Percentiles rank a stretch among this genome's conserved stretches.
phyloP scores from a whole-genome alignment of 2,113 vertebrate species.

The Asarcornis scutulata region DNA sequence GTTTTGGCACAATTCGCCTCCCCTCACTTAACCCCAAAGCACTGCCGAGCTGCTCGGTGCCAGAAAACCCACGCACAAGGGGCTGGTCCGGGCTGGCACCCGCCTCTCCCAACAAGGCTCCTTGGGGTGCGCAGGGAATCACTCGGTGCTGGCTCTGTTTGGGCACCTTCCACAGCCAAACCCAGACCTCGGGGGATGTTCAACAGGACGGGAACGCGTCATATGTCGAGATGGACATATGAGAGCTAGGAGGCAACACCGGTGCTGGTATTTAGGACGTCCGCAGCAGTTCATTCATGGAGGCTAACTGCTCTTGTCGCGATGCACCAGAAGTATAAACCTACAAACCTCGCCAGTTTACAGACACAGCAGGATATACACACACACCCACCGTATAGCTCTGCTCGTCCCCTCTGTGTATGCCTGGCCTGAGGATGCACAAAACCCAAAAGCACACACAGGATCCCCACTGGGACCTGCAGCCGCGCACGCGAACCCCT shows the following conservation, averaged over 20 bases:
- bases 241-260: not conserved
- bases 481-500: not conserved
- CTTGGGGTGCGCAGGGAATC: not conserved
- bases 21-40: not conserved
- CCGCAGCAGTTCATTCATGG: not conserved
- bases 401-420: fast-evolving
- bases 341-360: not conserved
- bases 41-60: fast-evolving
- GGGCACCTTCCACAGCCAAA: not conserved
- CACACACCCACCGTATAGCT: not conserved
- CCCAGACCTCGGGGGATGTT: not conserved
- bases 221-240: fast-evolving
- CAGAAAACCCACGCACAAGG: not conserved
- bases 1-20: not conserved
- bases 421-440: not conserved
- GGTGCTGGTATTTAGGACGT: not conserved
- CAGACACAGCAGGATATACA: not conserved
- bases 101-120: not conserved
- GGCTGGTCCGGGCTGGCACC: not conserved
- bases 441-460: not conserved
- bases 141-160: not conserved
- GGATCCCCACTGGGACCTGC: not conserved
- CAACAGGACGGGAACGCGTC: not conserved
- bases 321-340: not conserved
- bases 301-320: not conserved